Evolutionary conservation across 2,888 invertebrate species (phyloP).

Genomic region (Clanis bilineata): DNA sequence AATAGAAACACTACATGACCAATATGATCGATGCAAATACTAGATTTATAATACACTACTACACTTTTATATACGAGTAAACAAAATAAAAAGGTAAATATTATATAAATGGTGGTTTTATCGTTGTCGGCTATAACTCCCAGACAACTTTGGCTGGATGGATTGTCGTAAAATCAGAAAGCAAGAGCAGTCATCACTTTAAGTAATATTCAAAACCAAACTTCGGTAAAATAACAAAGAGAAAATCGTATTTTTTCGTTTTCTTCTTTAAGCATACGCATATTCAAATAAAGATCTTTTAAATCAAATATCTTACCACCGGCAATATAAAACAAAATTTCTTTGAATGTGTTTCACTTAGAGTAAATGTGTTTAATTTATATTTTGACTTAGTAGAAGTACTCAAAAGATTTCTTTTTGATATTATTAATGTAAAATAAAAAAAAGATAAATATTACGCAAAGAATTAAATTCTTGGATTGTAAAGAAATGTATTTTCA

Average conservation of each 20-base stretch:
- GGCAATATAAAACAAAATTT: background rate
- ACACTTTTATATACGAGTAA: background rate
- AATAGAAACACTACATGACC: too few relatives aligned
- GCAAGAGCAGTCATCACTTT: background rate
- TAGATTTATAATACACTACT: too few relatives aligned
- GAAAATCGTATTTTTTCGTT: background rate
- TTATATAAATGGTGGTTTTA: background rate
- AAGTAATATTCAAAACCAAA: background rate
- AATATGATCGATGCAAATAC: too few relatives aligned
- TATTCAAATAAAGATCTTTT: background rate
- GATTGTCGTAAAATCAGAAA: background rate
- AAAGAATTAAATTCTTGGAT: too few relatives aligned
- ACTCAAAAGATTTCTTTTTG: too few relatives aligned
- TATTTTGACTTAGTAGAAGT: too few relatives aligned
- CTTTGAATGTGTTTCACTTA: background rate
- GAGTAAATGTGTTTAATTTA: background rate
- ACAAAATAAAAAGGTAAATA: background rate
- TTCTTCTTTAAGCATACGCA: background rate
- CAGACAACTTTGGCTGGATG: background rate
- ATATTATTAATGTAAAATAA: too few relatives aligned
- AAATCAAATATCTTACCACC: background rate
- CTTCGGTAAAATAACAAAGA: background rate
- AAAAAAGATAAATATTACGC: too few relatives aligned
- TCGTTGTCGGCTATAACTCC: slow-evolving; percentile 1
- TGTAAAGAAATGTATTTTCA: too few relatives aligned